A percentile compares a stretch with the other conserved stretches of the same genome.
These are phyloP conservation scores for Schizotus pectinicornis DNA, from an alignment of 2,888 invertebrate species.

Conservation along the genomic window DNA sequence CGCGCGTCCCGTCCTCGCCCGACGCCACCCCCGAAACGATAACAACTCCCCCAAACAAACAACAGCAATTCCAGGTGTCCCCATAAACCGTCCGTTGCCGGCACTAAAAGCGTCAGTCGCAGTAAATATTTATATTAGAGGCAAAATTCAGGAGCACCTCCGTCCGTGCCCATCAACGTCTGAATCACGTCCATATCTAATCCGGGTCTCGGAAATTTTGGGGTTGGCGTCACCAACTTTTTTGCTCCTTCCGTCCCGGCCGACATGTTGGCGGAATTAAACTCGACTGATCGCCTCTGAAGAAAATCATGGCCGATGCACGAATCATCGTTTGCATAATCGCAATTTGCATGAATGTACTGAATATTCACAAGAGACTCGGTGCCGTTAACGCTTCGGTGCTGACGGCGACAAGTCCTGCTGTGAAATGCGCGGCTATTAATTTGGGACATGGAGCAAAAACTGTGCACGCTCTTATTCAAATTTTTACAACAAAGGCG, in stretches of 20 bases:
- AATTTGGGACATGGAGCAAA: slow-evolving; percentile 20
- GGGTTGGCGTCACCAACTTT: slow-evolving; percentile 12
- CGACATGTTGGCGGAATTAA: too few relatives aligned
- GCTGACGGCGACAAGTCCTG: slow-evolving; percentile 22
- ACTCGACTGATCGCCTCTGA: slow-evolving; percentile 19
- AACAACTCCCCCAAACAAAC: slow-evolving; percentile 36
- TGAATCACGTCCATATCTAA: slow-evolving; percentile 27
- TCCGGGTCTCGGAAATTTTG: slow-evolving; percentile 12
- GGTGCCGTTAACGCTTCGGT: slow-evolving; percentile 27
- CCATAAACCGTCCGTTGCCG: slow-evolving; percentile 33
- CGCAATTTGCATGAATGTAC: slow-evolving; percentile 40
- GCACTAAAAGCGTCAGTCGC: slow-evolving; percentile 36
- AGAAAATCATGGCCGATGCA: slow-evolving; percentile 35
- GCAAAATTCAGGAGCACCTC: slow-evolving; percentile 30
- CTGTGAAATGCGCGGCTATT: slow-evolving; percentile 27
- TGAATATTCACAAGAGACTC: slow-evolving; percentile 39
- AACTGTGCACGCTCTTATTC: slow-evolving; percentile 1
- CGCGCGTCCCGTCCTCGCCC: too few relatives aligned
- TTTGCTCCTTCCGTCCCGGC: neutral
- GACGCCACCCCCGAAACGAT: slow-evolving; percentile 12
- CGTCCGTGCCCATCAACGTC: slow-evolving; percentile 19
- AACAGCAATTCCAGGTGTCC: slow-evolving; percentile 37
- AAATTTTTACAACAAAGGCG: too few relatives aligned
- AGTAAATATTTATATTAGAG: slow-evolving; percentile 39
- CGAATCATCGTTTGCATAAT: slow-evolving; percentile 40